phyloP scores from a whole-genome alignment of 2,113 vertebrate species.

The Chrysemys picta region DNA sequence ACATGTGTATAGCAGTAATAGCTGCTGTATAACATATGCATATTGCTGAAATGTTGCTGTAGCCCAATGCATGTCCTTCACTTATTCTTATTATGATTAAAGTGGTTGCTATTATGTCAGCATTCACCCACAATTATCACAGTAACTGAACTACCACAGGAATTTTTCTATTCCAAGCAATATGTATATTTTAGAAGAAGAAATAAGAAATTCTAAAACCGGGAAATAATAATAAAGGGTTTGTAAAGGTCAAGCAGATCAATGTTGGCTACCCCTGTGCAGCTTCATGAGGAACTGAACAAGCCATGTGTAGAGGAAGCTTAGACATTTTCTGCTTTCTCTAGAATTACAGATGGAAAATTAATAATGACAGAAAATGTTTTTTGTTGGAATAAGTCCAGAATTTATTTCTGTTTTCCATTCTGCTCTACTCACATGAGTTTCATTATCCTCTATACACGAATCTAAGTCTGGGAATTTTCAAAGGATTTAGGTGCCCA shows the following conservation, averaged over 20 bases:
- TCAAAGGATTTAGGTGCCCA: neutral
- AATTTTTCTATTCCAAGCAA: neutral
- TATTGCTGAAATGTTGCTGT: neutral
- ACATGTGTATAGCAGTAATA: neutral
- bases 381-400: neutral
- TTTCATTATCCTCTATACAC: neutral
- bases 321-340: neutral
- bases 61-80: neutral
- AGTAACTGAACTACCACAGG: neutral
- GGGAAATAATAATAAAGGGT: neutral
- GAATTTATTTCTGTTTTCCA: neutral
- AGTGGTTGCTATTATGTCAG: neutral
- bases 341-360: neutral
- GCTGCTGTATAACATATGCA: neutral
- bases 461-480: neutral
- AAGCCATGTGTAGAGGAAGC: neutral
- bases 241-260: neutral
- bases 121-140: neutral
- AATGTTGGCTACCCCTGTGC: neutral
- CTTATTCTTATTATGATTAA: neutral
- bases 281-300: neutral
- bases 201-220: fast-evolving
- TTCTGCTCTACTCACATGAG: neutral
- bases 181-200: neutral
- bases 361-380: neutral